Percentiles rank a stretch among this genome's conserved stretches.
These are phyloP conservation scores for Temnothorax unifasciatus DNA, from an alignment of 2,888 invertebrate genomes.

Conservation along the genomic window DNA sequence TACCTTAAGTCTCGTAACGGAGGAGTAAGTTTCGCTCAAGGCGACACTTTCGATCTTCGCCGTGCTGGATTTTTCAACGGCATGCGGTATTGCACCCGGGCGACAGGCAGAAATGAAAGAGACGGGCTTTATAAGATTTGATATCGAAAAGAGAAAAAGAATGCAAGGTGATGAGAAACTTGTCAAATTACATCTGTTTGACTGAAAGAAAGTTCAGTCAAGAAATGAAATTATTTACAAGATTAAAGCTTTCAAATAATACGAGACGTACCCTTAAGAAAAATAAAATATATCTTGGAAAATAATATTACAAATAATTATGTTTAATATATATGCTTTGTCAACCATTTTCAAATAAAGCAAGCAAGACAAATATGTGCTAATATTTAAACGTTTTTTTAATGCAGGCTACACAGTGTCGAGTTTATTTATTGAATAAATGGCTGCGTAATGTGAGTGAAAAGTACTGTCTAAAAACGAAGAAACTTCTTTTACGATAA, in stretches of 20 bases:
- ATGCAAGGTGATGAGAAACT: background rate
- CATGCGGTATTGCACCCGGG: conserved; percentile 32
- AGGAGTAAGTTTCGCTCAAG: conserved; percentile 56
- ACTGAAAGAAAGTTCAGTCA: background rate
- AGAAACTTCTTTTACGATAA: background rate
- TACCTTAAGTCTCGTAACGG: conserved; percentile 57
- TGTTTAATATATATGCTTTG: conserved; percentile 10
- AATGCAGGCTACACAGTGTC: background rate
- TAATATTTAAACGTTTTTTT: conserved; percentile 5
- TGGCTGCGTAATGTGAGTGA: background rate
- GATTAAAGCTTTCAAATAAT: background rate
- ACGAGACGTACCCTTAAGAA: background rate
- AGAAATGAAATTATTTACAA: conserved; percentile 16
- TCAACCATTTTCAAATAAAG: conserved; percentile 12
- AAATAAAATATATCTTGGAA: conserved; percentile 2
- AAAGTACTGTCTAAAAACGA: background rate
- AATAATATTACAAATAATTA: background rate
- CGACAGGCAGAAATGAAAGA: conserved; percentile 46
- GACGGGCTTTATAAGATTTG: conserved; percentile 35
- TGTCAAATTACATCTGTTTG: conserved; percentile 11
- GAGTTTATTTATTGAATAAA: conserved; percentile 21
- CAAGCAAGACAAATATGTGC: background rate
- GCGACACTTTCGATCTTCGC: conserved; percentile 56
- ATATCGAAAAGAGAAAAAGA: background rate
- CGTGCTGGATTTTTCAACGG: conserved; percentile 47